Evolutionary conservation across 2,797 vertebrate genomes (phyloP).

Genomic region (Allenopithecus nigroviridis): DNA sequence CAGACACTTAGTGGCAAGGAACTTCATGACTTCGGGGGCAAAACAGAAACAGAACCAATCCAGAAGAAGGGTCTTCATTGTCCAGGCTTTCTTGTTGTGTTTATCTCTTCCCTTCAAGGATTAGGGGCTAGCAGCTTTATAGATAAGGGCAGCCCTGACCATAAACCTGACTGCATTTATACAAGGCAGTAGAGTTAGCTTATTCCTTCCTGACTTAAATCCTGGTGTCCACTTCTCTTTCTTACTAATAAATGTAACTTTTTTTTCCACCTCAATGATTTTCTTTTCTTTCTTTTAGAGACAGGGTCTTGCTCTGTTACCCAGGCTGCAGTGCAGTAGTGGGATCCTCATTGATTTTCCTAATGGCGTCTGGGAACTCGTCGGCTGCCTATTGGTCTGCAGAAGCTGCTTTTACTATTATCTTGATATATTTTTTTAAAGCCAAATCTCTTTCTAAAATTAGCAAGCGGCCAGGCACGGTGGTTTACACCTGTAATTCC

Average conservation of each 20-base stretch:
- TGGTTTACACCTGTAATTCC: too few relatives aligned
- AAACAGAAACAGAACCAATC: neutral
- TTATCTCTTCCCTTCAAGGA: neutral
- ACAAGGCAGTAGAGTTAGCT: neutral
- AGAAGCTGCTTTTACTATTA: neutral
- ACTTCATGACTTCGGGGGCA: neutral
- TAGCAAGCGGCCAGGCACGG: neutral
- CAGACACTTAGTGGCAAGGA: neutral
- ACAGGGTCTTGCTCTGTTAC: too few relatives aligned
- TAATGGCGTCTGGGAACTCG: neutral
- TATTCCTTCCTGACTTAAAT: neutral
- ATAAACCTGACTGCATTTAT: neutral
- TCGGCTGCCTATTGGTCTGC: neutral
- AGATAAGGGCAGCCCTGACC: neutral
- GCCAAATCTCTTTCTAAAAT: neutral
- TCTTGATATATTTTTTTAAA: neutral
- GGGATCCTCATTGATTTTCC: neutral
- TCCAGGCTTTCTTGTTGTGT: neutral
- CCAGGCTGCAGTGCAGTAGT: too few relatives aligned
- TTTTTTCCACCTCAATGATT: neutral
- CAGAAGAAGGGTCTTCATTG: neutral
- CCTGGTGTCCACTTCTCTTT: neutral
- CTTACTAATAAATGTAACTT: neutral
- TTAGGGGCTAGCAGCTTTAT: neutral
- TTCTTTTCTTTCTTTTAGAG: neutral